Conservation (phyloP, 1,140 invertebrate genomes). For the Penaeus chinensis region DNA sequence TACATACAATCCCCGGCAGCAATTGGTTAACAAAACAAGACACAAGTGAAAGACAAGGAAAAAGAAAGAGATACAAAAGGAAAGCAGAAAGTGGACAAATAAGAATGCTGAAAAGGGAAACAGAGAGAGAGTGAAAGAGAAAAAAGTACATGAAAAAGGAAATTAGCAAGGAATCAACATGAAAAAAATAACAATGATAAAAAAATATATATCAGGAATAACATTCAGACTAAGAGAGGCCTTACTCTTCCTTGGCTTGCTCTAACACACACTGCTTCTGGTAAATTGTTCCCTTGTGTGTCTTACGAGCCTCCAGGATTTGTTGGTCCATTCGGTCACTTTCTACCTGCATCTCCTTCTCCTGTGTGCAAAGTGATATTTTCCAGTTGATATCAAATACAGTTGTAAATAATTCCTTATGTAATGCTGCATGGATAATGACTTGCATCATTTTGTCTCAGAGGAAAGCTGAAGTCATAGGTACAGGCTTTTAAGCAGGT, state of each 20-base stretch:
- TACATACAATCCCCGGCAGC: too few relatives aligned
- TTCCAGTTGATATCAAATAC: neutral
- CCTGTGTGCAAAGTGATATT: neutral
- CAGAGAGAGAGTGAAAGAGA: too few relatives aligned
- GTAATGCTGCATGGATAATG: too few relatives aligned
- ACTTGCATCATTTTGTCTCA: neutral
- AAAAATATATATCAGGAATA: neutral
- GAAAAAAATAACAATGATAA: neutral
- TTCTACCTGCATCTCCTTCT: slow-evolving; percentile 11
- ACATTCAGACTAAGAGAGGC: neutral
- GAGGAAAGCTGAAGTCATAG: neutral
- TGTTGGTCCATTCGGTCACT: neutral
- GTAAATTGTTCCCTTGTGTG: neutral
- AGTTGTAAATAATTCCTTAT: too few relatives aligned
- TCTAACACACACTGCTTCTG: neutral
- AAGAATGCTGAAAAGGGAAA: too few relatives aligned
- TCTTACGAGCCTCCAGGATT: neutral
- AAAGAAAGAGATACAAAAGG: too few relatives aligned
- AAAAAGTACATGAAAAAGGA: too few relatives aligned
- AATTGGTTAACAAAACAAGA: too few relatives aligned
- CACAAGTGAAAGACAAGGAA: too few relatives aligned
- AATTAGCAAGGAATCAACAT: neutral
- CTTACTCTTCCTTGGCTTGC: slow-evolving; percentile 20
- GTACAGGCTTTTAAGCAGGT: neutral
- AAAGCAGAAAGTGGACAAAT: too few relatives aligned